Percentiles rank a stretch among this genome's conserved stretches.
These are phyloP conservation scores for Pherbina coryleti DNA, from an alignment of 2,888 invertebrate species.

Conservation along the genomic window DNA sequence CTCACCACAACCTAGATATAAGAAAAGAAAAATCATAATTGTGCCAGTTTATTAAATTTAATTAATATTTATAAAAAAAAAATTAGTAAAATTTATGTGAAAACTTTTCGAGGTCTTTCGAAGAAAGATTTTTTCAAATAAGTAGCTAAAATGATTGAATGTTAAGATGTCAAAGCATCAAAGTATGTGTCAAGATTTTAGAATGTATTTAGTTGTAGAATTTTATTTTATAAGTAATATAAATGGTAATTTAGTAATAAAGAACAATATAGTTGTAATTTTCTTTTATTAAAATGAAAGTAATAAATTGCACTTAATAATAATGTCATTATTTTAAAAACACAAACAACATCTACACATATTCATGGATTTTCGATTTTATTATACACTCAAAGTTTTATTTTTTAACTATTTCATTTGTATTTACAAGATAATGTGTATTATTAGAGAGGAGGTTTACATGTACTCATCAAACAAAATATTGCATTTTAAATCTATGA, in stretches of 20 bases:
- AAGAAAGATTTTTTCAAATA: neutral
- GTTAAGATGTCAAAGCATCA: neutral
- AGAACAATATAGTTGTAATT: neutral
- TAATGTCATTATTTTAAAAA: neutral
- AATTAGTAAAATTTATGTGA: slow-evolving; percentile 12
- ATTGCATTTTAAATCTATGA: no score
- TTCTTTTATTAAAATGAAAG: neutral
- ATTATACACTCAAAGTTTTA: no score
- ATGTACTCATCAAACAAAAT: no score
- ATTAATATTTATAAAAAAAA: neutral
- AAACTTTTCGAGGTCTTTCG: neutral
- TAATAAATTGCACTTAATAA: neutral
- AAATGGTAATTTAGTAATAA: no score
- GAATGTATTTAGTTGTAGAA: neutral
- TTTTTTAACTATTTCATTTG: no score
- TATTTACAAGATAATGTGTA: no score
- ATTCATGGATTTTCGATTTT: neutral
- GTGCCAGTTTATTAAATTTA: slow-evolving; percentile 14
- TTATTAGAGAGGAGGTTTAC: no score
- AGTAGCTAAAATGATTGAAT: neutral
- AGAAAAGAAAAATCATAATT: neutral
- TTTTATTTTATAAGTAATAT: no score
- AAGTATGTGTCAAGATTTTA: neutral
- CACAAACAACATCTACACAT: slow-evolving; percentile 38
- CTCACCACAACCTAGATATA: neutral